These are phyloP conservation scores for Scalopus aquaticus DNA, from an alignment of 2,113 vertebrate species.

Conservation along the genomic window DNA sequence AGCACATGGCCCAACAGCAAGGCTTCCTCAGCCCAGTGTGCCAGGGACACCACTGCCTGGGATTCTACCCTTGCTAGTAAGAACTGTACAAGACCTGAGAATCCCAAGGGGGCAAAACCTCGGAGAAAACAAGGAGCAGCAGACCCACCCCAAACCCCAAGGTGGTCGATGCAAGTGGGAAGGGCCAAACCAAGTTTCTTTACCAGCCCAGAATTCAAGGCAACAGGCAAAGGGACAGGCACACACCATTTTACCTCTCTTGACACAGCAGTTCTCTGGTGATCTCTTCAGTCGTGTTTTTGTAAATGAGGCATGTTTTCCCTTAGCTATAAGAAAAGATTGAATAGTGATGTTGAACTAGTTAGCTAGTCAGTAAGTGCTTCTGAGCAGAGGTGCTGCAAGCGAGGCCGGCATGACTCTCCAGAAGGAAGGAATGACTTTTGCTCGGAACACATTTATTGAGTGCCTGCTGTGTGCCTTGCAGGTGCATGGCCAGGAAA, in stretches of 20 bases:
- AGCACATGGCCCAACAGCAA: not conserved
- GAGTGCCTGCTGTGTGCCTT: not conserved
- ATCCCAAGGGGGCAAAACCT: not conserved
- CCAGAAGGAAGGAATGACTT: not conserved
- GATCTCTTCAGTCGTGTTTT: not conserved
- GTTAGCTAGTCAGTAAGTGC: not conserved
- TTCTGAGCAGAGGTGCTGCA: not conserved
- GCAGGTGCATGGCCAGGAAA: not conserved
- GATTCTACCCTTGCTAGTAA: not conserved
- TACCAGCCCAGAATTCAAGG: not conserved
- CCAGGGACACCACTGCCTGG: not conserved
- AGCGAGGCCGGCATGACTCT: not conserved
- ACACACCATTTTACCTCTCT: not conserved
- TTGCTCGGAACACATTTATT: not conserved
- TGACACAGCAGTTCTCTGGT: not conserved
- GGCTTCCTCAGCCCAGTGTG: not conserved
- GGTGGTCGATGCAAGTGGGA: accelerated
- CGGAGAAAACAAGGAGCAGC: not conserved
- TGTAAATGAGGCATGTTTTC: not conserved
- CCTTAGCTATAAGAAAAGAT: not conserved
- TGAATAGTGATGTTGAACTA: not conserved
- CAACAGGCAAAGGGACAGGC: accelerated
- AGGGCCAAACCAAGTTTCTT: not conserved
- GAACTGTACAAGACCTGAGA: too few relatives aligned
- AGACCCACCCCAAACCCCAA: not conserved